Conservation (phyloP, 2,888 invertebrate species). For the Sisyra nigra region DNA sequence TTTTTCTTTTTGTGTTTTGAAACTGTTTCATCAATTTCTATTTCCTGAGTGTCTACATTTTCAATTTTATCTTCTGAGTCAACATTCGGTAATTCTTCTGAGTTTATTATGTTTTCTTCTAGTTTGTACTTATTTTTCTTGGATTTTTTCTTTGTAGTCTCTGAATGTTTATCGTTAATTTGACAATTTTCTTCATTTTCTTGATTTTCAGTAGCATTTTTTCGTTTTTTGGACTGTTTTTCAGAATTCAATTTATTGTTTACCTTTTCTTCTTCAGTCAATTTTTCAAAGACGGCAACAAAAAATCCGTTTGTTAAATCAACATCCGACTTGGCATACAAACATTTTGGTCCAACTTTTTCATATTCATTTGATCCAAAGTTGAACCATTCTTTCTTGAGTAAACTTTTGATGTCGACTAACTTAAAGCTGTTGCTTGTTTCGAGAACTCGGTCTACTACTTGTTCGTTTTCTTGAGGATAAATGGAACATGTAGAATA, state of each 20-base stretch:
- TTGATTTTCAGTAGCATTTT: too few relatives aligned
- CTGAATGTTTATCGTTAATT: too few relatives aligned
- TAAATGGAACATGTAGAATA: constrained; percentile 94
- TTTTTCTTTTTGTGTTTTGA: constrained; percentile 11
- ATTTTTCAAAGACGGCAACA: constrained; percentile 66
- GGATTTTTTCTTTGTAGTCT: constrained; percentile 6
- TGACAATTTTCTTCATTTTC: too few relatives aligned
- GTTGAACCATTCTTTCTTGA: constrained; percentile 45
- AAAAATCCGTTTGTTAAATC: constrained; percentile 92
- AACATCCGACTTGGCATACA: constrained; percentile 58
- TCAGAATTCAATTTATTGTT: constrained; percentile 18
- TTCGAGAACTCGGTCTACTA: constrained; percentile 55
- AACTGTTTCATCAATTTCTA: too few relatives aligned
- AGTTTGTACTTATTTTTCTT: constrained; percentile 12
- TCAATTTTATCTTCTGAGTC: background rate
- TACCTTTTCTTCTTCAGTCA: constrained; percentile 1
- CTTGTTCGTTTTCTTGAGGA: constrained; percentile 85
- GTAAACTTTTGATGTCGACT: constrained; percentile 38
- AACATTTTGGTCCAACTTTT: constrained; percentile 52
- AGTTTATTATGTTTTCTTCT: constrained; percentile 10
- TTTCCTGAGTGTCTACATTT: constrained; percentile 3
- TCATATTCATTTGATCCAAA: constrained; percentile 48
- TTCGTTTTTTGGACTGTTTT: too few relatives aligned
- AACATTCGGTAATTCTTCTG: constrained; percentile 3
- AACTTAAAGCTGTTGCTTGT: constrained; percentile 41